A percentile compares a stretch with the other conserved stretches of the same genome.
These are phyloP conservation scores for Zaprionus camerounensis DNA, from an alignment of 1,140 invertebrate species.

Conservation along the genomic window DNA sequence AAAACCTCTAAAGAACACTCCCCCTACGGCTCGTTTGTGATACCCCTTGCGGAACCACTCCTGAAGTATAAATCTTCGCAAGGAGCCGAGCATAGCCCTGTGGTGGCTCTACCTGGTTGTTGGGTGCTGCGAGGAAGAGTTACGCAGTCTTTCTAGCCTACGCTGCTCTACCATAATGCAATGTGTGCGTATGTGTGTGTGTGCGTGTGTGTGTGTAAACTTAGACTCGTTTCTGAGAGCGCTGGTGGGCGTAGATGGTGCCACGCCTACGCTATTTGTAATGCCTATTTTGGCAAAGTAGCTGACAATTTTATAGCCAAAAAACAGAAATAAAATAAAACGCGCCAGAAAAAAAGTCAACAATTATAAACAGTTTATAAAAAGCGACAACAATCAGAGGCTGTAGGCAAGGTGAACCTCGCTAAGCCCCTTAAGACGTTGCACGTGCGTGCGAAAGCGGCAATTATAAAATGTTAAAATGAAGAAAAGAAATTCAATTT, in stretches of 20 bases:
- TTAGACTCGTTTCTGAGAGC: conserved; percentile 21
- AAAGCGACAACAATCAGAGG: conserved; percentile 31
- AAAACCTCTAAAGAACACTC: no score
- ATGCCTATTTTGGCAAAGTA: conserved; percentile 45
- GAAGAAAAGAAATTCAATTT: conserved; percentile 1
- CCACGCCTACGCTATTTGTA: conserved; percentile 45
- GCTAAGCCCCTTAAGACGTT: conserved; percentile 46
- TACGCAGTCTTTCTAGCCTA: no score
- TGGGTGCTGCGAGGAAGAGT: no score
- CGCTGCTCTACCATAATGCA: no score
- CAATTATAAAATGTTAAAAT: conserved; percentile 2
- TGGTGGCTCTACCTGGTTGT: no score
- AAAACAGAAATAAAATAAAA: conserved; percentile 18
- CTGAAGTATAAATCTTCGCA: no score
- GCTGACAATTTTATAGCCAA: conserved; percentile 45
- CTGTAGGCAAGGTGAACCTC: conserved; percentile 45
- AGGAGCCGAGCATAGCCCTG: no score
- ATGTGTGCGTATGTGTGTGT: no score
- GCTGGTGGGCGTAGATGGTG: conserved; percentile 25
- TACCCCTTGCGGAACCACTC: no score
- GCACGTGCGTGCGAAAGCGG: conserved; percentile 53
- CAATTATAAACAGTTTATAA: conserved; percentile 70
- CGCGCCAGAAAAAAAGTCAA: conserved; percentile 58
- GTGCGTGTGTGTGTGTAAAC: neutral
- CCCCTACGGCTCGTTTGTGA: no score